A percentile compares a stretch with the other conserved stretches of the same genome.
Evolutionary conservation across 2,888 invertebrate species (phyloP).

Genomic region (Cartodere bifasciata): DNA sequence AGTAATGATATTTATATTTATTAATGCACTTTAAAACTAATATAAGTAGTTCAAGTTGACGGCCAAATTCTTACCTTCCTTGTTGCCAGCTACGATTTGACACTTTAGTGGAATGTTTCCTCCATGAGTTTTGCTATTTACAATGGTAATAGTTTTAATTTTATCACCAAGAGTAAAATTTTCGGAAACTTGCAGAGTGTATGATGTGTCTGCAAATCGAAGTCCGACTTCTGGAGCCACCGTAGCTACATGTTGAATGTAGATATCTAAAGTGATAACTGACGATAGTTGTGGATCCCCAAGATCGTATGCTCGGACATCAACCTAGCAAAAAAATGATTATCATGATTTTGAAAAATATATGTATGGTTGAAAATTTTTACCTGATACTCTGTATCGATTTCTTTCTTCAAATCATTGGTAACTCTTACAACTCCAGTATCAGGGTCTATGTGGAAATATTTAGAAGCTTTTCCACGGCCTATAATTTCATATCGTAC

Average conservation of each 20-base stretch:
- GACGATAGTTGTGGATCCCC: constrained; percentile 77
- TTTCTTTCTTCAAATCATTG: constrained; percentile 74
- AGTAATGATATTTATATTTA: constrained; percentile 3
- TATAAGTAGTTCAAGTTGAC: constrained; percentile 1
- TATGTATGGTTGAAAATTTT: constrained; percentile 9
- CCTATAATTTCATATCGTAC: constrained; percentile 69
- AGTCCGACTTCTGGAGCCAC: constrained; percentile 58
- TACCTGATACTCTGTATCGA: constrained; percentile 78
- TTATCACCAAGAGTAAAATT: constrained; percentile 54
- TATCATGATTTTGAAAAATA: background rate
- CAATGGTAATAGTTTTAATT: constrained; percentile 58
- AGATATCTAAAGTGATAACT: constrained; percentile 68
- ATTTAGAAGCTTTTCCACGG: constrained; percentile 66
- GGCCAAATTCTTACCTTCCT: constrained; percentile 41
- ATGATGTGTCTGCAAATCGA: constrained; percentile 78
- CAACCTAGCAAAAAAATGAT: constrained; percentile 45
- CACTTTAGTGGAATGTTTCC: constrained; percentile 65
- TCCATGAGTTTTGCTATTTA: constrained; percentile 58
- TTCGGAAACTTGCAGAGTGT: constrained; percentile 72
- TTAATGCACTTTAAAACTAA: constrained; percentile 1
- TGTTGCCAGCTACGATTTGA: constrained; percentile 64
- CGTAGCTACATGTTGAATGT: constrained; percentile 64
- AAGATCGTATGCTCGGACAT: constrained; percentile 74
- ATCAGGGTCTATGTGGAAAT: constrained; percentile 79
- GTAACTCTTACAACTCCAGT: constrained; percentile 68